Base-by-base conservation (phyloP, 2,888 invertebrate genomes). In the Criorhina ranunculi region DNA sequence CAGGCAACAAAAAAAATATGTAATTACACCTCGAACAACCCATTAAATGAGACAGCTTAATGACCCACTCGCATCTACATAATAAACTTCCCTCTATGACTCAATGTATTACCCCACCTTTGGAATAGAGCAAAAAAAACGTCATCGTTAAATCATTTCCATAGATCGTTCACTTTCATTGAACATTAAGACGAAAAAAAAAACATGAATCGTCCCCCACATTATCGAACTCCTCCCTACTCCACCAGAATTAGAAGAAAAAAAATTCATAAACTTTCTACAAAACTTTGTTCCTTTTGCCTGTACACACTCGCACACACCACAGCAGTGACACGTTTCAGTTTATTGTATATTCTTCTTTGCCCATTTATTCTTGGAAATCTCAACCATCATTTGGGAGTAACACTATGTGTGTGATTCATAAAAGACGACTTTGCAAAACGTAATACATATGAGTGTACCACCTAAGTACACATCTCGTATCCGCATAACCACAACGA, bases 241-340 rank as follows among this genome's bases (percentile, higher is more conserved):
- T 24, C 12, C 12, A 15, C 3, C 40, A 19, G 11, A 62, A 15
- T 46, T 15, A 8, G 24, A 31, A 24, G 24, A 24, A 24, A 24
- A 24, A 60, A 59, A 46, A 37, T 46, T 7, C 35, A 59, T 46
- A 37, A 55, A 75, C 59, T 76, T 66, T 76, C 57, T 37, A 66
- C 15, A 15, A n/a, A 67, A 49, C n/a, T 42, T 17, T 57, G 4
- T 42, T 55, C 24, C 24, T 24, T 24, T 24, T 51, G 49, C 12
- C 33, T 49, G 75, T 46, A 46, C 31, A 46, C 40, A 3, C 24
- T 24, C 24, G 24, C 24, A 60, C n/a, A 49, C 31, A 12, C 31
- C 19, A 42, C 42, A 57, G 31, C n/a, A 64, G 35, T 60, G 81
- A 82, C 82, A 82, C 82, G 82, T 82, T 77, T 78, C 51, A 77